Conservation (phyloP, 2,797 vertebrate genomes). For the Rhabdomys pumilio region DNA sequence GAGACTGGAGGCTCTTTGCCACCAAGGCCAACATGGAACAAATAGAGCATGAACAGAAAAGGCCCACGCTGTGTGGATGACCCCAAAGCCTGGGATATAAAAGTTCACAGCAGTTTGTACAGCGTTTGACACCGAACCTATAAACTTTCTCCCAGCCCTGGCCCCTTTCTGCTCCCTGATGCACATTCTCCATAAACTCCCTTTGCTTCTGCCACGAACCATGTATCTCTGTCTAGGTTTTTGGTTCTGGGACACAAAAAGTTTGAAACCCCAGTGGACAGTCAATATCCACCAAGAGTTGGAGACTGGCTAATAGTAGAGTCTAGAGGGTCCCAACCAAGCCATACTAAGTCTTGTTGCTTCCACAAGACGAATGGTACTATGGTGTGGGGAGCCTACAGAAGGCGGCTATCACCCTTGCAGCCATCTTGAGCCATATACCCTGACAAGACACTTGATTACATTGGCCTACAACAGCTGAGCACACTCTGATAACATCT, state of each 20-base stretch:
- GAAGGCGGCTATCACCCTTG: no score
- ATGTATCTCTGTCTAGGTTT: background rate
- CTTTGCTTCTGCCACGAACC: background rate
- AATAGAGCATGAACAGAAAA: slow-evolving; percentile 6
- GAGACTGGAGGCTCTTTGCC: background rate
- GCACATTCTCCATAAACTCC: background rate
- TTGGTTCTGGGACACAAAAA: background rate
- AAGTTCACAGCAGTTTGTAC: background rate
- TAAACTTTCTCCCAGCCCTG: background rate
- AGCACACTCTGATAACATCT: no score
- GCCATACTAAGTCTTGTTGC: background rate
- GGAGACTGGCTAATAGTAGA: background rate
- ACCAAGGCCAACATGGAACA: background rate
- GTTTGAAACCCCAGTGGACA: background rate
- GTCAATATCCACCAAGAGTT: background rate
- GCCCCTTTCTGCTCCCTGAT: background rate
- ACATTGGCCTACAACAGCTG: no score
- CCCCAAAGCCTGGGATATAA: background rate
- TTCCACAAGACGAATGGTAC: background rate
- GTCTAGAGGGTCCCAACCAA: background rate
- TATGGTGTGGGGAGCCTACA: background rate
- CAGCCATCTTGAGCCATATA: no score
- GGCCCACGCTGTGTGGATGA: background rate
- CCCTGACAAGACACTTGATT: no score
- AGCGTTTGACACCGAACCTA: background rate